A percentile compares a stretch with the other conserved stretches of the same genome.
phyloP scores from a whole-genome alignment of 2,888 invertebrate genomes.

The Yponomeuta plumbellus region DNA sequence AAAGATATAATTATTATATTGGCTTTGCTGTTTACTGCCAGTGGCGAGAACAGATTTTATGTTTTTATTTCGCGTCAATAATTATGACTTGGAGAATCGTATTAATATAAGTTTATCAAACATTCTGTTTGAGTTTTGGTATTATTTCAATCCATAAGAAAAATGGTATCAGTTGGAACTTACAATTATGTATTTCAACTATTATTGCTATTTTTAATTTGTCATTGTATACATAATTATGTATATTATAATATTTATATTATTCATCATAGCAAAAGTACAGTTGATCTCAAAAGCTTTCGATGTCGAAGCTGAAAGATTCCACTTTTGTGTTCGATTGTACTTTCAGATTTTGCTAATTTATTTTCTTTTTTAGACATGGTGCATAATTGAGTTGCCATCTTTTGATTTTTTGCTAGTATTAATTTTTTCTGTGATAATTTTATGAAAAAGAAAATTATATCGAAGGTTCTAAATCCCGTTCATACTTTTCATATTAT shows the following conservation, averaged over 20 bases:
- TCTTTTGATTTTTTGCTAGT: slow-evolving; percentile 56
- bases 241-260: too few relatives aligned
- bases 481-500: neutral
- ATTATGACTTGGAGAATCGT: too few relatives aligned
- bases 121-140: neutral
- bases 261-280: neutral
- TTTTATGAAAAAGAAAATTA: slow-evolving; percentile 24
- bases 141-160: too few relatives aligned
- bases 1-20: neutral
- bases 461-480: neutral
- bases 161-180: too few relatives aligned
- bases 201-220: too few relatives aligned
- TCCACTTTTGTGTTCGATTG: neutral
- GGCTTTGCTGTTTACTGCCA: neutral
- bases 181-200: too few relatives aligned
- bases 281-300: neutral
- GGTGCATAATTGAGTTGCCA: slow-evolving; percentile 69
- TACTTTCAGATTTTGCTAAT: slow-evolving; percentile 20
- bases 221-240: neutral
- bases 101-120: neutral
- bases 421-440: slow-evolving; percentile 75
- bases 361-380: slow-evolving; percentile 24
- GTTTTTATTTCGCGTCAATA: too few relatives aligned
- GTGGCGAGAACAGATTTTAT: neutral
- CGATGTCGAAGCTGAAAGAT: neutral